Evolutionary conservation across 2,888 invertebrate genomes (phyloP), one percentile per base, ranked within the genome.

Genomic region (Spilosoma lubricipeda): DNA sequence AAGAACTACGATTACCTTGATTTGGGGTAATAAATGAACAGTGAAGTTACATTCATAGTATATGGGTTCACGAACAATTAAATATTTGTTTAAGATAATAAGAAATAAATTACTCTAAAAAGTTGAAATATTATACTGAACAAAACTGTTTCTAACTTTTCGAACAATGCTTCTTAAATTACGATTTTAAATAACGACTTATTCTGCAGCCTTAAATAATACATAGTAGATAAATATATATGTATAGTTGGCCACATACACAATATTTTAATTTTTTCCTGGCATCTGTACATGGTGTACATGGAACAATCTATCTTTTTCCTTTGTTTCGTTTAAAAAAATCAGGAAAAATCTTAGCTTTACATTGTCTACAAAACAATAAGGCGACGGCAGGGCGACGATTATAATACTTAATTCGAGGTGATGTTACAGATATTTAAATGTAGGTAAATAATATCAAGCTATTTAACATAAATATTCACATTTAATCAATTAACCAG

Each of bases 1-100:
- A 59, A 27, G 27, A 63, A 63, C 33, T 73, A 73, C 68, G 33
- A 65, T 42, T 39, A 23, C 36, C 8, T 66, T 66, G 36, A 20
- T 30, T 15, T 63, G 18, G 7, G 18, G 13, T 59, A 15, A 56
- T 56, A 13, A 27, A 59, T 59, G 4, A 15, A 59, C 59, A 59
- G 15, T 27, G 13, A 59, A 59, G 4, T 5, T 15, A 59, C 27
- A 59, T 59, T 27, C 11, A n/a, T 56, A 27, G n/a, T n/a, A 56
- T 56, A 56, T 9, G 23, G 48, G 0, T 27, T 56, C 56, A 56
- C n/a, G 56, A 56, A 11, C 13, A 27, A 11, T n/a, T 8, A n/a
- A 52, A 52, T n/a, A 52, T 52, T 52, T n/a, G n/a, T 23, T 23
- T 20, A 8, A 56, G 23, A 8, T n/a, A n/a, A 52, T n/a, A n/a